A percentile compares a stretch with the other conserved stretches of the same genome.
Evolutionary conservation across 2,113 vertebrate species (phyloP).

Genomic region (Sceloporus tristichus): DNA sequence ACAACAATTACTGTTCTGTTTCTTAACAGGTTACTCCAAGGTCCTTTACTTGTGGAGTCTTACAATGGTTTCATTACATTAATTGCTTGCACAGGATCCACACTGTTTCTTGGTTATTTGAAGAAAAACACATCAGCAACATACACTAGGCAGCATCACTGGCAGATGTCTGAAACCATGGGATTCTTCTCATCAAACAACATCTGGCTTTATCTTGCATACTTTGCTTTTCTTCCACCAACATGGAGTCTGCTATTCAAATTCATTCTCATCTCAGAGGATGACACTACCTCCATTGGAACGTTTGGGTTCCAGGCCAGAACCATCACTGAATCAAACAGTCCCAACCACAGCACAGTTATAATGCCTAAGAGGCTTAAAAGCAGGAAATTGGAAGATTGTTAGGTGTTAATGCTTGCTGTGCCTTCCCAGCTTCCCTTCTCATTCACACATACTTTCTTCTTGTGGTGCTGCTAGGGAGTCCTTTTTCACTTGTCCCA

Average conservation of each 20-base stretch:
- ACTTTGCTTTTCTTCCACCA: conserved; percentile 41
- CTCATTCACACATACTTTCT: conserved; percentile 15
- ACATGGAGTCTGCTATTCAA: conserved; percentile 39
- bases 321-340: conserved; percentile 31
- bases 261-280: conserved; percentile 15
- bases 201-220: conserved; percentile 34
- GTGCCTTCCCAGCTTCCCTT: conserved; percentile 40
- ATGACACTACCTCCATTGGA: conserved; percentile 45
- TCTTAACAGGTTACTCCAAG: conserved; percentile 65
- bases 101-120: conserved; percentile 39
- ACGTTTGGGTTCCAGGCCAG: conserved; percentile 59
- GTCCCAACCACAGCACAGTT: conserved; percentile 39
- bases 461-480: conserved; percentile 42
- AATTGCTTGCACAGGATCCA: conserved; percentile 61
- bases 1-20: conserved; percentile 68
- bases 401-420: conserved; percentile 26
- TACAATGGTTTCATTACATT: conserved; percentile 63
- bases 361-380: background rate
- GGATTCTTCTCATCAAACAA: conserved; percentile 53
- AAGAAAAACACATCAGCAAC: conserved; percentile 62
- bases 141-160: conserved; percentile 44
- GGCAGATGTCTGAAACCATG: conserved; percentile 40
- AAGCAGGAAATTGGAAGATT: conserved; percentile 7
- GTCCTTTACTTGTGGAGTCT: conserved; percentile 64
- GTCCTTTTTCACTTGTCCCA: conserved; percentile 44